These are phyloP conservation scores for Tyria jacobaeae DNA, from an alignment of 2,888 invertebrate genomes.

Conservation along the genomic window DNA sequence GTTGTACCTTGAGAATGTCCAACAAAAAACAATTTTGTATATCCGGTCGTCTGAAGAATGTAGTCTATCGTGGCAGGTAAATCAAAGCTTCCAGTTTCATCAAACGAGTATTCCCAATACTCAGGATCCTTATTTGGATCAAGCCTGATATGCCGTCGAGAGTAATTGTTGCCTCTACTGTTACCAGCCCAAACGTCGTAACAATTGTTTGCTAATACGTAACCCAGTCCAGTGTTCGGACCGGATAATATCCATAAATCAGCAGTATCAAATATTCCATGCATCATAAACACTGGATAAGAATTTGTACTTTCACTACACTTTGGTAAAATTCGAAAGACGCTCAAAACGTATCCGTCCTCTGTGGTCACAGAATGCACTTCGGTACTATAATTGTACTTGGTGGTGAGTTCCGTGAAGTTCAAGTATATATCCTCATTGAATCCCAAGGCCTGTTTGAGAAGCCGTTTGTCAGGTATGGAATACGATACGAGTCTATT, in stretches of 20 bases:
- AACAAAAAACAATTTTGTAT: slow-evolving; percentile 86
- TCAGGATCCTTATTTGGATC: slow-evolving; percentile 68
- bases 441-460: slow-evolving; percentile 68
- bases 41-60: slow-evolving; percentile 74
- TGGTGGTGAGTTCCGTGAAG: slow-evolving; percentile 67
- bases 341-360: slow-evolving; percentile 69
- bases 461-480: slow-evolving; percentile 61
- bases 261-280: slow-evolving; percentile 66
- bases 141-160: slow-evolving; percentile 82
- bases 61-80: slow-evolving; percentile 87
- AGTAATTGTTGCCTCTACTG: slow-evolving; percentile 88
- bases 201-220: slow-evolving; percentile 80
- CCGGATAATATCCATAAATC: slow-evolving; percentile 71
- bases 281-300: slow-evolving; percentile 67
- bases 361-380: slow-evolving; percentile 64
- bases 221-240: slow-evolving; percentile 59
- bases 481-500: slow-evolving; percentile 60
- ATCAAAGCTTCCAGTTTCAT: slow-evolving; percentile 91
- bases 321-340: slow-evolving; percentile 66
- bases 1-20: slow-evolving; percentile 91
- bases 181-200: slow-evolving; percentile 82
- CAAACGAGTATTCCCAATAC: slow-evolving; percentile 88
- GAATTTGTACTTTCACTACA: slow-evolving; percentile 51
- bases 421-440: slow-evolving; percentile 73
- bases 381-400: slow-evolving; percentile 65